Conservation (phyloP, 2,797 vertebrate genomes). For the Paramormyrops hopkinsi region DNA sequence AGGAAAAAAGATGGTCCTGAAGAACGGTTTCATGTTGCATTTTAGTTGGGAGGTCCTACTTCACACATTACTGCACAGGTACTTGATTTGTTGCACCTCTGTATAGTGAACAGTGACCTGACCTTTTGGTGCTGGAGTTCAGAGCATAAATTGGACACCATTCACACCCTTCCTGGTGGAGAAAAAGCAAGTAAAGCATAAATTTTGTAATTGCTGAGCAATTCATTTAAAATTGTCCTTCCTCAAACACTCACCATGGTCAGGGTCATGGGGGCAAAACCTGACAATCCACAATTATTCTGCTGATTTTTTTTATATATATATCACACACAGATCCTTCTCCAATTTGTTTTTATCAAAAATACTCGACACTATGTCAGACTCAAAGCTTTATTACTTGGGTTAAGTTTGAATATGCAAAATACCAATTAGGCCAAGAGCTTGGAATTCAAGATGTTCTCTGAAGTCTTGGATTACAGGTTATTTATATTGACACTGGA, state of each 20-base stretch:
- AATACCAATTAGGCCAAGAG: background rate
- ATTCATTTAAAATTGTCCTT: background rate
- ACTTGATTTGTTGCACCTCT: background rate
- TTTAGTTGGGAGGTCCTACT: background rate
- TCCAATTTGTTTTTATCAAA: background rate
- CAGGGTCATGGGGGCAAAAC: background rate
- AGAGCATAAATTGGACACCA: background rate
- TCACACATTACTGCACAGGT: background rate
- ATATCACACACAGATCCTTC: background rate
- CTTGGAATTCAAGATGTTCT: background rate
- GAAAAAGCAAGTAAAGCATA: background rate
- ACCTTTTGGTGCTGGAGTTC: background rate
- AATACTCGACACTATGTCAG: background rate
- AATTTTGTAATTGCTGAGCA: background rate
- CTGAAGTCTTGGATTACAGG: background rate
- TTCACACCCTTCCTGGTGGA: background rate
- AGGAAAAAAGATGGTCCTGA: background rate
- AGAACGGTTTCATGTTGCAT: background rate
- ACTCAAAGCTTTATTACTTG: background rate
- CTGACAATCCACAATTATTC: background rate
- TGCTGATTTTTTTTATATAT: background rate
- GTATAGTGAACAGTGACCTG: background rate
- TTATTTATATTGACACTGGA: background rate
- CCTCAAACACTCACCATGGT: background rate
- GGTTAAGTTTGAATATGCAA: background rate